Evolutionary conservation across 37 sponge, comb jelly and placozoan species (phyloP).

Genomic region (Crambe crambe): DNA sequence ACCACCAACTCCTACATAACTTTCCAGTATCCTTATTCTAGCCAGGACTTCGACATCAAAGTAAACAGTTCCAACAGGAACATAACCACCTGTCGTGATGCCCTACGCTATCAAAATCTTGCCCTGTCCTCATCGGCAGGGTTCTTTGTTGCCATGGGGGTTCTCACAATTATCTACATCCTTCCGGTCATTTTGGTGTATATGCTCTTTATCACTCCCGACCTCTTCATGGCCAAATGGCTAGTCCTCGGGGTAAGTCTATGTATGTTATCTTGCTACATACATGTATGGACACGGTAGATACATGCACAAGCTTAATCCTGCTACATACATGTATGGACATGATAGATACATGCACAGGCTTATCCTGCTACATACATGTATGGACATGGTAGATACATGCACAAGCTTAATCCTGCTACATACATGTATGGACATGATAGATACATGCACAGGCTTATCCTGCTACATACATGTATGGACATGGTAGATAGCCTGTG

Average conservation of each 20-base stretch:
- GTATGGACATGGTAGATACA: too few relatives aligned
- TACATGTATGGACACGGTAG: background rate
- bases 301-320: background rate
- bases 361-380: too few relatives aligned
- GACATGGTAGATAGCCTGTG: too few relatives aligned
- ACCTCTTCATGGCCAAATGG: conserved; percentile 32
- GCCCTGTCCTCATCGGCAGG: conserved; percentile 32
- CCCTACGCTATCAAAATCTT: background rate
- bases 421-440: too few relatives aligned
- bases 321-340: too few relatives aligned
- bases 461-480: too few relatives aligned
- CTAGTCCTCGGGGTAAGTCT: conserved; percentile 45
- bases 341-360: too few relatives aligned
- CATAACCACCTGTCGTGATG: background rate
- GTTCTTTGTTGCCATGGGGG: conserved; percentile 79
- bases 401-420: too few relatives aligned
- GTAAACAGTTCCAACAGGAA: background rate
- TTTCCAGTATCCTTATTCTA: conserved; percentile 27
- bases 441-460: too few relatives aligned
- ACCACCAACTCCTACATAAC: background rate
- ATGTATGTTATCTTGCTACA: background rate
- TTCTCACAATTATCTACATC: conserved; percentile 67
- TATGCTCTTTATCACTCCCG: conserved; percentile 47
- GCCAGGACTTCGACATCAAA: background rate
- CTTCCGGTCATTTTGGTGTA: conserved; percentile 48